Conservation (phyloP, 2,797 vertebrate genomes). For the Parotocinclus haroldoi region DNA sequence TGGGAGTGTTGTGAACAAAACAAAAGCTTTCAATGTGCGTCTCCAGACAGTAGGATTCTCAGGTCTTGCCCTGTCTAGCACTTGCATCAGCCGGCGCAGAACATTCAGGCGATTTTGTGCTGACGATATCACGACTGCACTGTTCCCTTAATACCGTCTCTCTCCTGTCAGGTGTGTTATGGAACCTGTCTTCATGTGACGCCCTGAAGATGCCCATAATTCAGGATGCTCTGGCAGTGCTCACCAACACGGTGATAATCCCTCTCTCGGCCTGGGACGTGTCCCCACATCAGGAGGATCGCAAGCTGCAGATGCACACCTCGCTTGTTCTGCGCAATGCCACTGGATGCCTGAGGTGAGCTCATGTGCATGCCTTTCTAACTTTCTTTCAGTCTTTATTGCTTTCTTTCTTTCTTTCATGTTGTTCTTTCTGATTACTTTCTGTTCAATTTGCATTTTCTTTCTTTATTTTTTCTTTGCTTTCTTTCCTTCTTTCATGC, state of each 20-base stretch:
- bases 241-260: slow-evolving; percentile 97
- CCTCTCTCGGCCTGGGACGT: slow-evolving; percentile 96
- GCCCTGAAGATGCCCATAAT: slow-evolving; percentile 99
- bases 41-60: no score
- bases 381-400: no score
- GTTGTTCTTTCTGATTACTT: no score
- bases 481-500: no score
- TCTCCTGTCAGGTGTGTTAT: slow-evolving; percentile 78
- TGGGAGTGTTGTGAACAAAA: neutral
- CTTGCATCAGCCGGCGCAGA: slow-evolving; percentile 17
- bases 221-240: slow-evolving; percentile 93
- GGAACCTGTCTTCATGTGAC: slow-evolving; percentile 97
- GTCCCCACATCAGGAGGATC: slow-evolving; percentile 91
- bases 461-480: no score
- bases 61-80: neutral
- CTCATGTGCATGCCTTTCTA: no score
- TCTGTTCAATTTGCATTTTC: no score
- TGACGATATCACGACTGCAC: slow-evolving; percentile 5
- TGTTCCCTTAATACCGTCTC: neutral
- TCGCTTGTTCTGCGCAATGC: slow-evolving; percentile 98
- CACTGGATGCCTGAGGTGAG: slow-evolving; percentile 95
- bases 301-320: slow-evolving; percentile 93
- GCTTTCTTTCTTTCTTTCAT: no score
- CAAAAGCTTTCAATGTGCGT: no score
- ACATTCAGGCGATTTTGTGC: slow-evolving; percentile 1